A percentile compares a stretch with the other conserved stretches of the same genome.
These are phyloP conservation scores for Anabas testudineus DNA, from an alignment of 2,797 vertebrate species.

Conservation along the genomic window DNA sequence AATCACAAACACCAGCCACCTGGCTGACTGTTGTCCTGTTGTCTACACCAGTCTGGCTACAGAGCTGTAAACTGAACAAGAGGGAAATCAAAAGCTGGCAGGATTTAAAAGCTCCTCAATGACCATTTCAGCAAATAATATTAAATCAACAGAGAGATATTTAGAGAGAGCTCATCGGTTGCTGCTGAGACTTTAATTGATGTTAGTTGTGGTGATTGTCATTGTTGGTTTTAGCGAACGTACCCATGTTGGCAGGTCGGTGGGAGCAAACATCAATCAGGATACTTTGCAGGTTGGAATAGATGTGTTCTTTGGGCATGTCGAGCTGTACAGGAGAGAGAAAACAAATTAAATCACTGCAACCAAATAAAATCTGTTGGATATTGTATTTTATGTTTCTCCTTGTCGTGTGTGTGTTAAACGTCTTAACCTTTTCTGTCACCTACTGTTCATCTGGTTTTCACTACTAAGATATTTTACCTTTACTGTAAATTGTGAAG, in stretches of 20 bases:
- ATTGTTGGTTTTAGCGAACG: constrained; percentile 32
- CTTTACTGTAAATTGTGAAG: no score
- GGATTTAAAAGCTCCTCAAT: not conserved
- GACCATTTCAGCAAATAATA: not conserved
- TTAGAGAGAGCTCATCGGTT: not conserved
- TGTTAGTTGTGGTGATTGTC: no score
- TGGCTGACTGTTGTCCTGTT: not conserved
- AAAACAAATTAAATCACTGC: not conserved
- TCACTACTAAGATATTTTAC: no score
- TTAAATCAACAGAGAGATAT: not conserved
- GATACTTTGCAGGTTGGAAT: constrained; percentile 86
- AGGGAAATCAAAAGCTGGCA: not conserved
- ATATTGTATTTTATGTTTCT: no score
- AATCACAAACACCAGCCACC: not conserved
- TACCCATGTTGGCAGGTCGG: constrained; percentile 85
- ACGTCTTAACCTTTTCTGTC: no score
- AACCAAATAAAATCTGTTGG: not conserved
- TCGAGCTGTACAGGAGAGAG: constrained; percentile 84
- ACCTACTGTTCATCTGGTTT: no score
- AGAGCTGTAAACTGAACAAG: not conserved
- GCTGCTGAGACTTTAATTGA: no score
- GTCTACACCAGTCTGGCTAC: not conserved
- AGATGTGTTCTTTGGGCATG: constrained; percentile 89
- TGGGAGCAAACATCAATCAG: constrained; percentile 87
- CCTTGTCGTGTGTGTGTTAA: no score